A percentile compares a stretch with the other conserved stretches of the same genome.
These are phyloP conservation scores for Horisme vitalbata DNA, from an alignment of 2,888 invertebrate species.

Conservation along the genomic window DNA sequence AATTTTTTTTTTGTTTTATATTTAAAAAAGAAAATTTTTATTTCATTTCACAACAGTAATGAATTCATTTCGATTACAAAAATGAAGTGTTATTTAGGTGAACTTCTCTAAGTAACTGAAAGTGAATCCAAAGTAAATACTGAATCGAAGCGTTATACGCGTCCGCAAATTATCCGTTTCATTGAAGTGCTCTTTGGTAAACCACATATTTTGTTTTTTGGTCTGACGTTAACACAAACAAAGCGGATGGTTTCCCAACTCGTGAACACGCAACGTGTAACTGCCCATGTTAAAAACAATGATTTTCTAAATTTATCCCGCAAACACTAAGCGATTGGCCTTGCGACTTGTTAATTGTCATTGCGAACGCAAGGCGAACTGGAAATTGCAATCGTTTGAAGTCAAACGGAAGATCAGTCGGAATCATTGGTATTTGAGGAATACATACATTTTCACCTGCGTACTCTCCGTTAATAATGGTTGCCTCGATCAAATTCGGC, in stretches of 20 bases:
- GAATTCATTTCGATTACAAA: neutral
- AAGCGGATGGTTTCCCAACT: constrained; percentile 28
- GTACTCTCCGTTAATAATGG: too few species aligned
- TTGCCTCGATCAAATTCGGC: too few species aligned
- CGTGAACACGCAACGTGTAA: constrained; percentile 19
- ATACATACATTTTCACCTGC: too few species aligned
- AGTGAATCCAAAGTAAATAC: too few species aligned
- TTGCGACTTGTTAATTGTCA: neutral
- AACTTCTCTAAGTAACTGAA: neutral
- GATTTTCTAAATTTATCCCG: neutral
- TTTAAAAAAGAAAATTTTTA: neutral
- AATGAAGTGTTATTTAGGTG: neutral
- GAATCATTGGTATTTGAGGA: constrained; percentile 7
- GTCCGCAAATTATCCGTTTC: too few species aligned
- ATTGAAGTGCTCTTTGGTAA: too few species aligned
- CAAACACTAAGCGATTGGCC: neutral
- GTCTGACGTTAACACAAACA: too few species aligned
- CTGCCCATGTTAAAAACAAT: constrained; percentile 14
- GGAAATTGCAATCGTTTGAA: too few species aligned
- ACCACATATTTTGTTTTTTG: too few species aligned
- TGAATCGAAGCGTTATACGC: too few species aligned
- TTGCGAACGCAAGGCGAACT: neutral
- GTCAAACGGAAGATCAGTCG: too few species aligned
- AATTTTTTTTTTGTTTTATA: neutral
- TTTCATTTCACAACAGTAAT: neutral